These are phyloP conservation scores for Peromyscus eremicus DNA, from an alignment of 2,797 vertebrate species.

Conservation along the genomic window DNA sequence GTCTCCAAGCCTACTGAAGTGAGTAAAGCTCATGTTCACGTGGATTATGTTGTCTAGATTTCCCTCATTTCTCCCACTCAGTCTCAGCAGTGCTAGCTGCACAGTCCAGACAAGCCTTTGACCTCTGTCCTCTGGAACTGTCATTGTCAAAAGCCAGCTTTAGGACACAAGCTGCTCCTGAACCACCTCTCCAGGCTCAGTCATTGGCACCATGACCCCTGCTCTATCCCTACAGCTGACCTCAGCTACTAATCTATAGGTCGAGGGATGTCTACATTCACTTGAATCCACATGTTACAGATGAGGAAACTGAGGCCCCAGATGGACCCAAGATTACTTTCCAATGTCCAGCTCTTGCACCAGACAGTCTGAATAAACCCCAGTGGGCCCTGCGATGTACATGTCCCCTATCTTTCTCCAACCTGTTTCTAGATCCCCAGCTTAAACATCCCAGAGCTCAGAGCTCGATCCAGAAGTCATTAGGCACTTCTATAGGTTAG, in stretches of 20 bases:
- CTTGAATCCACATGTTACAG: constrained; percentile 41
- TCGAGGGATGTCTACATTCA: not conserved
- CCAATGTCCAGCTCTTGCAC: not conserved
- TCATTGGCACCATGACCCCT: not conserved
- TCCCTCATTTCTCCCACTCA: not conserved
- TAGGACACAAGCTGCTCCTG: not conserved
- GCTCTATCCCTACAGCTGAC: not conserved
- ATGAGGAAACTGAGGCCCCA: constrained; percentile 31
- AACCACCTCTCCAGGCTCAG: not conserved
- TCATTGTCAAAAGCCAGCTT: not conserved
- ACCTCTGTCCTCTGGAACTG: constrained; percentile 41
- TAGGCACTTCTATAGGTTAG: constrained; percentile 14
- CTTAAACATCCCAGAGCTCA: not conserved
- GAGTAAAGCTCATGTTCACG: not conserved
- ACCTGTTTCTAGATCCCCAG: not conserved
- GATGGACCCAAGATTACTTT: not conserved
- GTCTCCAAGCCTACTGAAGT: not conserved
- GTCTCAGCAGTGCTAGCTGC: not conserved
- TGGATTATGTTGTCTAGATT: not conserved
- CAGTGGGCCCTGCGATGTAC: not conserved
- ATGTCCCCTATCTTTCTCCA: not conserved
- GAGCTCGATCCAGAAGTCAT: not conserved
- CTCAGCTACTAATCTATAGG: not conserved
- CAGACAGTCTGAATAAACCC: not conserved
- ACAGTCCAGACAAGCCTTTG: constrained; percentile 4